Base-by-base conservation (phyloP, 1,140 invertebrate genomes). In the Triops cancriformis region DNA sequence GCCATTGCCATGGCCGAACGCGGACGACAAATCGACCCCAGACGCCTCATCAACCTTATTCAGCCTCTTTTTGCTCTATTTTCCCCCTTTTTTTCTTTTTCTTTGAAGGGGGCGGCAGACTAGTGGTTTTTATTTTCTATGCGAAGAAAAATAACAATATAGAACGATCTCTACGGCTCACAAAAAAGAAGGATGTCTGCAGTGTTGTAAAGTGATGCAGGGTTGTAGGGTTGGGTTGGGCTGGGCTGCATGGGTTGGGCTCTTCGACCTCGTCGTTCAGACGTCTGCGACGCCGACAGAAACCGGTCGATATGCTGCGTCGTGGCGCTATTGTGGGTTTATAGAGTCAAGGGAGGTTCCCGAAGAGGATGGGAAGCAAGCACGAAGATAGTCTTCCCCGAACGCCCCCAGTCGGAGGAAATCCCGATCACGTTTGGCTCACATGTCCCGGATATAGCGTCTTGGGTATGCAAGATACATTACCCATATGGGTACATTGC, bases 141-240 rank as follows among this genome's bases (percentile, higher is more conserved):
- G 7, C 31, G 2, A 37, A 37, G 31, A 37, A 37, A 37, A 37
- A 64, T n/a, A 64, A 64, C 10, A 23, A 14, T 5, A 64, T n/a
- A 64, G 45, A 14, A 64, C 14, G 0, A 64, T 64, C 14, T 64
- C 45, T 0, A 23, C 14, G 51, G 2, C 31, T 37, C 31, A n/a
- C 4, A 1, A 64, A 64, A 45, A 64, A 64, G 51, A 64, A 64
- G 23, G 18, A 64, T 64, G 51, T 64, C 51, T 64, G 51, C 51
- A 64, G 51, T 64, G 51, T 64, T 64, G 7, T 64, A 64, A 64
- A 64, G 51, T 64, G 51, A 64, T 64, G 51, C 51, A 64, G 51
- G 23, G 51, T 64, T 64, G 51, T 64, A 64, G 51, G 51, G 51
- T 64, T 64, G 51, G 51, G 31, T 37, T 37, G 31, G 31, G 51